Conservation (phyloP, 2,888 invertebrate genomes). For the Drosophila subsilvestris region DNA sequence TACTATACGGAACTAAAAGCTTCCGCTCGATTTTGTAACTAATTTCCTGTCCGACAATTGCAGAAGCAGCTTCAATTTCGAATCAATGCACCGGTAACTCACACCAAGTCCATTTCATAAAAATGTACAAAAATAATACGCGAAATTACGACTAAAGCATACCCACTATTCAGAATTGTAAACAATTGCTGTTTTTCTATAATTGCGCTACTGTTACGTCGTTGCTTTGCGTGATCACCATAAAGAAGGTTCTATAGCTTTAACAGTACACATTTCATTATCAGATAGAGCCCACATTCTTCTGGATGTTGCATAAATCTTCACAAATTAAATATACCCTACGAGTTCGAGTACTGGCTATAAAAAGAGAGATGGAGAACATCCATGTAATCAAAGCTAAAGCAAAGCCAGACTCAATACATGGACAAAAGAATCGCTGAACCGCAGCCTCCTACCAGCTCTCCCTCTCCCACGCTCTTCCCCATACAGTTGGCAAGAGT, state of each 20-base stretch:
- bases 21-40: conserved; percentile 37
- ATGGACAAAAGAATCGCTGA: conserved; percentile 62
- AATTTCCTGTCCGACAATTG: conserved; percentile 64
- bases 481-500: conserved; percentile 6
- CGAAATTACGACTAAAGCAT: background rate
- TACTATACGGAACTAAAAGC: conserved; percentile 17
- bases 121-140: background rate
- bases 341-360: too few relatives aligned
- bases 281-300: background rate
- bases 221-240: too few relatives aligned
- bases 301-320: background rate
- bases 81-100: conserved; percentile 54
- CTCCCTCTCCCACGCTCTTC: background rate
- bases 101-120: conserved; percentile 1
- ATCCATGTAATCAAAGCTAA: conserved; percentile 42
- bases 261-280: too few relatives aligned
- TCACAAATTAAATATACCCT: background rate
- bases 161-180: background rate
- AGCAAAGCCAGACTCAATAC: conserved; percentile 38
- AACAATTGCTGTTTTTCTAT: background rate
- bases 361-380: conserved; percentile 7
- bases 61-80: conserved; percentile 46
- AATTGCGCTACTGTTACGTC: too few relatives aligned
- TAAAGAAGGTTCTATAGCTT: background rate
- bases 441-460: conserved; percentile 51